Conservation (phyloP, 2,888 invertebrate genomes). For the Acronicta alni region DNA sequence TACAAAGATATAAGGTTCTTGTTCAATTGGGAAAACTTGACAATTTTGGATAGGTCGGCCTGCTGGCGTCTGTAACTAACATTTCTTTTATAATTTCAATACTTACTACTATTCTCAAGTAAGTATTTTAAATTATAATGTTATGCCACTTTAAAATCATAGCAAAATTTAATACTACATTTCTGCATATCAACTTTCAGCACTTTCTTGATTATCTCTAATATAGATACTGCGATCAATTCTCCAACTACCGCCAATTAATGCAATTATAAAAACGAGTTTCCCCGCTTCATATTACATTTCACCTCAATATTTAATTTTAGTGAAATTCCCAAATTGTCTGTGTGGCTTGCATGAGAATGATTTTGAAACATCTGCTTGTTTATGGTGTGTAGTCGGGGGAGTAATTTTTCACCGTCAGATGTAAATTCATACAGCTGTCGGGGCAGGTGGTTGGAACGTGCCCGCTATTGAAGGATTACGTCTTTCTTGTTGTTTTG, state of each 20-base stretch:
- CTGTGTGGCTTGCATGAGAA: constrained; percentile 32
- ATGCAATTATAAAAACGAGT: constrained; percentile 56
- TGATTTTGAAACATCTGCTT: constrained; percentile 75
- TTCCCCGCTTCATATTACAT: constrained; percentile 34
- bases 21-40: too few relatives aligned
- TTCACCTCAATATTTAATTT: constrained; percentile 45
- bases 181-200: constrained; percentile 40
- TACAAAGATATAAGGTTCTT: too few relatives aligned
- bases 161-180: constrained; percentile 22
- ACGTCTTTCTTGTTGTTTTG: constrained; percentile 59
- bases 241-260: constrained; percentile 50
- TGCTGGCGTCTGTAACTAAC: too few relatives aligned
- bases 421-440: constrained; percentile 82
- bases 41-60: too few relatives aligned
- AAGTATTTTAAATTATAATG: too few relatives aligned
- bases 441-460: constrained; percentile 80
- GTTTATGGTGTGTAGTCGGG: constrained; percentile 68
- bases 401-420: constrained; percentile 78
- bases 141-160: too few relatives aligned
- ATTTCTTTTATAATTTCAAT: too few relatives aligned
- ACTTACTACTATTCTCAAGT: too few relatives aligned
- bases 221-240: constrained; percentile 32
- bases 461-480: constrained; percentile 76
- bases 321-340: constrained; percentile 53
- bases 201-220: constrained; percentile 50